These are phyloP conservation scores for Musca domestica DNA, from an alignment of 1,140 invertebrate species.

Conservation along the genomic window DNA sequence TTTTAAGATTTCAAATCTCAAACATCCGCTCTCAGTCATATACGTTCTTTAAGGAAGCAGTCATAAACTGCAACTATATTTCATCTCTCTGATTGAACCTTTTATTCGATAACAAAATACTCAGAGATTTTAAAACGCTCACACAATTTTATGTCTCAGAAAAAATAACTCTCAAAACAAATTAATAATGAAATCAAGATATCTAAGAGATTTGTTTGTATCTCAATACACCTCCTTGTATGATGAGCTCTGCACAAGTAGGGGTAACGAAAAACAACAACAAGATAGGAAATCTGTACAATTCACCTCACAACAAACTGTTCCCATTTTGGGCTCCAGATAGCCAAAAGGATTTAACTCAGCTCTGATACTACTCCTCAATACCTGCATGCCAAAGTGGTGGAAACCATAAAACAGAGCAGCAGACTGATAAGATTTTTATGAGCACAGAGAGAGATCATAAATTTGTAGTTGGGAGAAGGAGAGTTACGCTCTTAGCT, in stretches of 20 bases:
- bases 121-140: too few species aligned
- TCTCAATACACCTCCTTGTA: too few species aligned
- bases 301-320: not conserved
- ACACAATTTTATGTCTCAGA: too few species aligned
- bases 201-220: too few species aligned
- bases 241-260: not conserved
- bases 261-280: not conserved
- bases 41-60: too few species aligned
- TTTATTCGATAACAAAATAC: too few species aligned
- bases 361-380: not conserved
- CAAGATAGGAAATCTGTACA: not conserved
- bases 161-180: too few species aligned
- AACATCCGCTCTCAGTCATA: too few species aligned
- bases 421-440: constrained; percentile 20
- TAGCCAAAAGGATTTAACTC: constrained; percentile 10
- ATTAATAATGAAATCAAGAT: too few species aligned
- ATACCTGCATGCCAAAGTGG: constrained; percentile 6
- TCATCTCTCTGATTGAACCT: too few species aligned
- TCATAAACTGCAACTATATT: too few species aligned
- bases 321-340: not conserved
- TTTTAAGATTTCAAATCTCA: too few species aligned
- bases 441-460: not conserved
- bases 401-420: not conserved
- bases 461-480: not conserved
- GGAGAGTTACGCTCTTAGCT: not conserved